These are phyloP conservation scores for Psammodynastes pulverulentus DNA, from an alignment of 2,113 vertebrate species.

Conservation along the genomic window DNA sequence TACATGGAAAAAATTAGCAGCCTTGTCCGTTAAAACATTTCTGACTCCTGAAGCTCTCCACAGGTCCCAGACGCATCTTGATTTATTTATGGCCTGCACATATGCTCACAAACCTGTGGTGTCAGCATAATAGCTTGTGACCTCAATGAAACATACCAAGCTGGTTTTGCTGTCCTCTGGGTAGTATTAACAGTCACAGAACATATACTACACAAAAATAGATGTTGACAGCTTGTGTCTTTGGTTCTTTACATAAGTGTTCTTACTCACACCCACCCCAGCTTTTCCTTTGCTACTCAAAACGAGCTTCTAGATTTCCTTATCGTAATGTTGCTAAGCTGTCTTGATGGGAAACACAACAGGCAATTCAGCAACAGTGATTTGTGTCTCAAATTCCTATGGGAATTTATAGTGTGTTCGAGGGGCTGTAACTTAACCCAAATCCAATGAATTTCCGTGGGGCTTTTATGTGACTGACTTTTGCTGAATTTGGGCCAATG, in stretches of 20 bases:
- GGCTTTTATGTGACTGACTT: background rate
- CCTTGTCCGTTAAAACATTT: fast-evolving
- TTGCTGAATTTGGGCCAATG: background rate
- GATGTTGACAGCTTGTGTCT: background rate
- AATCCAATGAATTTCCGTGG: background rate
- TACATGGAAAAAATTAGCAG: slow-evolving; percentile 25
- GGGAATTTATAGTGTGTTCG: background rate
- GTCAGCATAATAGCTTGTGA: background rate
- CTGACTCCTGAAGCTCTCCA: slow-evolving; percentile 13
- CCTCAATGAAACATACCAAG: background rate
- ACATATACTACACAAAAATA: slow-evolving; percentile 3
- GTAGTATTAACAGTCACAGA: background rate
- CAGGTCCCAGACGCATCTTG: slow-evolving; percentile 17
- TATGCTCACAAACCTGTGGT: background rate
- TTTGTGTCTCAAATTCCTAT: background rate
- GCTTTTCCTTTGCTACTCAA: background rate
- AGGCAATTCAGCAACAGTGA: background rate
- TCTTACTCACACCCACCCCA: background rate
- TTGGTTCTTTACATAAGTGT: background rate
- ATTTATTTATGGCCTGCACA: background rate
- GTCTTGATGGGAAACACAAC: background rate
- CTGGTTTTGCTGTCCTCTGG: background rate
- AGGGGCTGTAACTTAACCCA: background rate
- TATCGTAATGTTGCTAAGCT: background rate
- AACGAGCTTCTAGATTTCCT: background rate